A percentile compares a stretch with the other conserved stretches of the same genome.
Evolutionary conservation across 37 sponge, comb jelly and placozoan genomes (phyloP).

Genomic region (Bolinopsis microptera): DNA sequence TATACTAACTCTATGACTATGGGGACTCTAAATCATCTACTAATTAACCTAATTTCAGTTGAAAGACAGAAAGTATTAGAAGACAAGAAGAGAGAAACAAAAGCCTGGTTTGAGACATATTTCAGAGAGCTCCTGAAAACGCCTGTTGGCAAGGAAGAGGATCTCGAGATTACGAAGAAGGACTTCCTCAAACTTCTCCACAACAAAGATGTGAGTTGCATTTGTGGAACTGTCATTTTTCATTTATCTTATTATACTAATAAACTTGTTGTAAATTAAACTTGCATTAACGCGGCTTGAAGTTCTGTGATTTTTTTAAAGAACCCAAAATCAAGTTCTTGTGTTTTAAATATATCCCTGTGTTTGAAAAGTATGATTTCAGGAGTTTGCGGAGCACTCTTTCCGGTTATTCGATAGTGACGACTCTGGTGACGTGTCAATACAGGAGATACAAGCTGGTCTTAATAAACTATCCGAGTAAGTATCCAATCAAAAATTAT

Average conservation of each 20-base stretch:
- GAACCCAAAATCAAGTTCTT: too few species aligned
- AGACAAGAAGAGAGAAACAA: constrained; percentile 22
- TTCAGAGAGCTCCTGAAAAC: constrained; percentile 22
- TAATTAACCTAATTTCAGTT: constrained; percentile 12
- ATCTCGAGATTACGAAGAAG: constrained; percentile 55
- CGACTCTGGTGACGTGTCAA: constrained; percentile 22
- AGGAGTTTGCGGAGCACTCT: constrained; percentile 46
- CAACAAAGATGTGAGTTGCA: constrained; percentile 21
- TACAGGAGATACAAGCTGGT: constrained; percentile 45
- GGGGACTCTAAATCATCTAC: too few species aligned
- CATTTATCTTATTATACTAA: background rate
- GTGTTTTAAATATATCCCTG: too few species aligned
- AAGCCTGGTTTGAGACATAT: constrained; percentile 27
- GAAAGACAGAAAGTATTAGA: constrained; percentile 15
- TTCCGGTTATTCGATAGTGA: constrained; percentile 62
- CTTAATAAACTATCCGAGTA: constrained; percentile 60
- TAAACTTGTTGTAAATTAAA: background rate
- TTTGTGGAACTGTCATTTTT: background rate
- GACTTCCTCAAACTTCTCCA: constrained; percentile 24
- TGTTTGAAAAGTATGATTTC: background rate
- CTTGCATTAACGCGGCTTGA: too few species aligned
- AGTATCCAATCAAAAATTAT: background rate
- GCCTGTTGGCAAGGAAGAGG: background rate
- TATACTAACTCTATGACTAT: too few species aligned
- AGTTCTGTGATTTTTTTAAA: too few species aligned